A percentile compares a stretch with the other conserved stretches of the same genome.
These are phyloP conservation scores for Bilobella aurantiaca DNA, from an alignment of 1,140 invertebrate species.

Conservation along the genomic window DNA sequence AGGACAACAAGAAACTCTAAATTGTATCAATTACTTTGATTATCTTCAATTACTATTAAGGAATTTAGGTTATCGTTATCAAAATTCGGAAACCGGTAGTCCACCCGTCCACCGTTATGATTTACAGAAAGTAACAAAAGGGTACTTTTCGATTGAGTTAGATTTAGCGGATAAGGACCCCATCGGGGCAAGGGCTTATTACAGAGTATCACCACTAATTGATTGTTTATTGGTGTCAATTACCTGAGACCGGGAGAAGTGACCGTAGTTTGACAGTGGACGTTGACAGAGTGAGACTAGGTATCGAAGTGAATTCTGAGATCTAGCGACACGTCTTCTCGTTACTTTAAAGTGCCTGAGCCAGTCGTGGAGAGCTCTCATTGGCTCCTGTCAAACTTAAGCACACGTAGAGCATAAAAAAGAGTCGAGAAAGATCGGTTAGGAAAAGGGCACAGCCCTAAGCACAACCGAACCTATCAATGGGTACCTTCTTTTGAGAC, in stretches of 20 bases:
- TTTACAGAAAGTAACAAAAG: neutral
- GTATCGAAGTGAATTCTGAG: neutral
- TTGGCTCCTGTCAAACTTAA: neutral
- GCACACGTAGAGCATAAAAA: neutral
- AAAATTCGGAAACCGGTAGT: too few species aligned
- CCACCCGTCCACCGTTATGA: too few species aligned
- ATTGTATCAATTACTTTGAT: too few species aligned
- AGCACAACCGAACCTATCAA: neutral
- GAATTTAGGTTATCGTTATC: too few species aligned
- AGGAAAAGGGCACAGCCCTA: neutral
- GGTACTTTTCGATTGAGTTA: too few species aligned
- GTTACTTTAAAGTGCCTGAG: constrained; percentile 1
- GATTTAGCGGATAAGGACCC: too few species aligned
- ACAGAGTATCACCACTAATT: too few species aligned
- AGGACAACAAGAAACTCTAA: too few species aligned
- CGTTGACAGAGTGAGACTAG: neutral
- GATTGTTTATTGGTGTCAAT: neutral
- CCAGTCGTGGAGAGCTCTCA: constrained; percentile 6
- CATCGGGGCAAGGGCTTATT: too few species aligned
- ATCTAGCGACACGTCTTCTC: neutral
- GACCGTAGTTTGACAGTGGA: neutral
- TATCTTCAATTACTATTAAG: too few species aligned
- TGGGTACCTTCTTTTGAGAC: neutral
- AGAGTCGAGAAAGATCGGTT: neutral
- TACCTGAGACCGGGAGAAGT: neutral